phyloP scores from a whole-genome alignment of 2,797 vertebrate species.

The Synanceia verrucosa region DNA sequence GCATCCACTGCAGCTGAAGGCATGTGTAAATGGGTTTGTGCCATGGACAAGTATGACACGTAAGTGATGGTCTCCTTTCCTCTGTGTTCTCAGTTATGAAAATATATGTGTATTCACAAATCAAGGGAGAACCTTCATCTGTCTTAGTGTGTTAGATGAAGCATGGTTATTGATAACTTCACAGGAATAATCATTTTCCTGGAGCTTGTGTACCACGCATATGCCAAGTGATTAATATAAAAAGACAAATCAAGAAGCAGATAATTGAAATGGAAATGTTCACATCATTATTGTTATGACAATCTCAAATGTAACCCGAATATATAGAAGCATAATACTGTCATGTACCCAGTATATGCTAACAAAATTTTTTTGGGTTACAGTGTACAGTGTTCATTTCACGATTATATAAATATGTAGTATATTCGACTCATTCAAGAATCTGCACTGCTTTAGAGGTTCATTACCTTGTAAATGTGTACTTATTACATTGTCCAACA shows the following conservation, averaged over 20 bases:
- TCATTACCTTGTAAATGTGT: not conserved
- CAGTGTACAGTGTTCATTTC: not conserved
- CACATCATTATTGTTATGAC: constrained; percentile 12
- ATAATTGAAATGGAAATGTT: constrained; percentile 23
- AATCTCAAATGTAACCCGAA: constrained; percentile 9
- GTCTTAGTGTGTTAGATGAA: constrained; percentile 19
- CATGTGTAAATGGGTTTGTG: constrained; percentile 92
- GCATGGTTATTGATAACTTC: constrained; percentile 4
- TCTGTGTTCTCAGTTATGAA: constrained; percentile 17
- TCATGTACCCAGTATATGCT: not conserved
- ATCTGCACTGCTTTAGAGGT: not conserved
- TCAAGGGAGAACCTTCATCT: constrained; percentile 15
- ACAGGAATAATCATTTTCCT: constrained; percentile 11
- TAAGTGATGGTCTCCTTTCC: constrained; percentile 67
- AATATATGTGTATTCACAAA: constrained; percentile 6
- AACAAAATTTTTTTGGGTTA: not conserved
- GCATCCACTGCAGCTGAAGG: constrained; percentile 93
- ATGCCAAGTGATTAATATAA: constrained; percentile 26
- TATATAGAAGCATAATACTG: not conserved
- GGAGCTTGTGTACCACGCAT: not conserved
- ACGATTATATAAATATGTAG: not conserved
- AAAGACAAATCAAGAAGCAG: constrained; percentile 5
- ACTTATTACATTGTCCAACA: constrained; percentile 53
- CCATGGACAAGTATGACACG: constrained; percentile 91
- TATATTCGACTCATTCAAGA: not conserved